These are phyloP conservation scores for Acrocephalus arundinaceus DNA, from an alignment of 2,113 vertebrate genomes.

Conservation along the genomic window DNA sequence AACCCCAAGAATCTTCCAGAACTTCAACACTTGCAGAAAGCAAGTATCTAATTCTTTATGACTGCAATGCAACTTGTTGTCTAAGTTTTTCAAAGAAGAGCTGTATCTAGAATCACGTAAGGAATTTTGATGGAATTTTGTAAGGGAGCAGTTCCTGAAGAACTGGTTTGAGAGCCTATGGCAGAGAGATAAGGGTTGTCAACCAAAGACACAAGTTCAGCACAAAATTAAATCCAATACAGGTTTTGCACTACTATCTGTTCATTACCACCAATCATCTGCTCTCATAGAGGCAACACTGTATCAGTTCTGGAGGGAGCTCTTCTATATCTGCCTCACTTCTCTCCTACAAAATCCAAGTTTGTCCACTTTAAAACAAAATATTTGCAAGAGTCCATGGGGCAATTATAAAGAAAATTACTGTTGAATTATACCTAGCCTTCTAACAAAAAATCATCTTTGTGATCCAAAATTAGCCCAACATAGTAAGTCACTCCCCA, in stretches of 20 bases:
- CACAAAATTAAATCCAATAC: fast-evolving
- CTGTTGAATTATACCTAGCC: neutral
- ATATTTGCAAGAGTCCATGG: neutral
- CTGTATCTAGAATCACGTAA: neutral
- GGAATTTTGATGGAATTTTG: neutral
- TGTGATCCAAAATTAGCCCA: neutral
- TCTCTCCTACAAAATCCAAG: neutral
- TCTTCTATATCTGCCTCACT: neutral
- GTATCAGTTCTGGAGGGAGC: neutral
- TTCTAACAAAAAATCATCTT: neutral
- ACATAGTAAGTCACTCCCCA: fast-evolving
- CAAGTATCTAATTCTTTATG: neutral
- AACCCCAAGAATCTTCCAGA: neutral
- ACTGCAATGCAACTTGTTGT: neutral
- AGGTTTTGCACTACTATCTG: neutral
- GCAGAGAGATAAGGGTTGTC: neutral
- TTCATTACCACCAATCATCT: fast-evolving
- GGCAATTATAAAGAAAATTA: neutral
- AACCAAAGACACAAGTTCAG: neutral
- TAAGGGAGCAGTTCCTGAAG: neutral
- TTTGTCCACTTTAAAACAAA: neutral
- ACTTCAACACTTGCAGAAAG: neutral
- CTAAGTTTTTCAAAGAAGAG: neutral
- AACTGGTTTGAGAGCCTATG: neutral
- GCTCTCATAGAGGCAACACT: neutral